A percentile compares a stretch with the other conserved stretches of the same genome.
These are phyloP conservation scores for Corythaeola cristata DNA, from an alignment of 2,113 vertebrate species.

Conservation along the genomic window DNA sequence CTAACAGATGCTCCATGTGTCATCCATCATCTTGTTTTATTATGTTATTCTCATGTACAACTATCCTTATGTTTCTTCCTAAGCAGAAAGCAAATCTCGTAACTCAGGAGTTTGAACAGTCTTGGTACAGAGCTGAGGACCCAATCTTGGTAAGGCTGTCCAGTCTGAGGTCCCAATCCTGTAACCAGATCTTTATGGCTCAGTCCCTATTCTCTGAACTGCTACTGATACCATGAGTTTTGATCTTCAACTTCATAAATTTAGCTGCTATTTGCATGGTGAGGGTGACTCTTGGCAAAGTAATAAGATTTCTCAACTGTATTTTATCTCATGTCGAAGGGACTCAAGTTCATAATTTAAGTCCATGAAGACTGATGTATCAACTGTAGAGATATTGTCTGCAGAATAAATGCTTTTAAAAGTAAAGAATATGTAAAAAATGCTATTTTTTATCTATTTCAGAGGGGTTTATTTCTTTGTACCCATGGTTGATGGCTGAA, in stretches of 20 bases:
- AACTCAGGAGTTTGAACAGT: not conserved
- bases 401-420: not conserved
- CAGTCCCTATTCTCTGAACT: not conserved
- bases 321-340: not conserved
- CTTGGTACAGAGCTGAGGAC: not conserved
- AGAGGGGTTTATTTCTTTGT: not conserved
- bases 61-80: not conserved
- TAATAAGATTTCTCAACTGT: not conserved
- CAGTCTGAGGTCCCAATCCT: fast-evolving
- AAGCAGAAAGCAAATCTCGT: not conserved
- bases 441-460: not conserved
- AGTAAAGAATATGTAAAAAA: fast-evolving
- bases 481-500: not conserved
- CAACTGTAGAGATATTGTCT: not conserved
- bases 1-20: not conserved
- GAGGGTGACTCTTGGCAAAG: not conserved
- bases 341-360: not conserved
- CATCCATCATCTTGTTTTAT: not conserved
- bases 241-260: not conserved
- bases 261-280: not conserved
- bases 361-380: not conserved
- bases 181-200: not conserved
- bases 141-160: not conserved
- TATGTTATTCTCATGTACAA: not conserved
- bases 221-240: not conserved